phyloP scores from a whole-genome alignment of 2,888 invertebrate species.

The Acronicta psi region DNA sequence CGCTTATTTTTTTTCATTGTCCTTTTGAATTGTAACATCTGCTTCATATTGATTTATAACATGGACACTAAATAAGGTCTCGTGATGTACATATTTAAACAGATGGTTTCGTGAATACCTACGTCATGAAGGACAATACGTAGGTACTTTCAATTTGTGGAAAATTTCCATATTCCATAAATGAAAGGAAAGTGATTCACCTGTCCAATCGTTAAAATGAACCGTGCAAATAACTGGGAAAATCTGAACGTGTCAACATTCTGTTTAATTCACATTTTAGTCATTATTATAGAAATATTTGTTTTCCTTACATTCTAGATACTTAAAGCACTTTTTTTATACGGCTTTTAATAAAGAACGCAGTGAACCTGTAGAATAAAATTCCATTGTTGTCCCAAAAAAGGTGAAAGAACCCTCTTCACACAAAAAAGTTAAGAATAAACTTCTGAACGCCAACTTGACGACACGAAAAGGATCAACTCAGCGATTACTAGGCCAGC shows the following conservation, averaged over 20 bases:
- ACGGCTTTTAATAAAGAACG: not conserved
- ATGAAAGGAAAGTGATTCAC: slow-evolving; percentile 35
- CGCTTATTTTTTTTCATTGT: not conserved
- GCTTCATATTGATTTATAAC: slow-evolving; percentile 17
- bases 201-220: not conserved
- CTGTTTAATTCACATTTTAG: no score
- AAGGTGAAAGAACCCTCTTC: slow-evolving; percentile 10
- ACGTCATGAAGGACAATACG: slow-evolving; percentile 48
- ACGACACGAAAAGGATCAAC: slow-evolving; percentile 31
- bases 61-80: slow-evolving; percentile 25
- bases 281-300: no score
- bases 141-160: slow-evolving; percentile 27
- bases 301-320: no score
- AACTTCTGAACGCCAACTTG: slow-evolving; percentile 8
- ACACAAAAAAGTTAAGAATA: slow-evolving; percentile 24
- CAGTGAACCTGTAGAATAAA: slow-evolving; percentile 3
- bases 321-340: no score
- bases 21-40: not conserved
- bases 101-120: slow-evolving; percentile 47
- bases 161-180: slow-evolving; percentile 46
- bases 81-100: slow-evolving; percentile 50
- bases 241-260: no score
- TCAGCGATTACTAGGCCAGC: slow-evolving; percentile 8
- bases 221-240: not conserved
- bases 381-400: slow-evolving; percentile 11